These are phyloP conservation scores for Lordiphosa clarofinis DNA, from an alignment of 1,140 invertebrate species.

Conservation along the genomic window DNA sequence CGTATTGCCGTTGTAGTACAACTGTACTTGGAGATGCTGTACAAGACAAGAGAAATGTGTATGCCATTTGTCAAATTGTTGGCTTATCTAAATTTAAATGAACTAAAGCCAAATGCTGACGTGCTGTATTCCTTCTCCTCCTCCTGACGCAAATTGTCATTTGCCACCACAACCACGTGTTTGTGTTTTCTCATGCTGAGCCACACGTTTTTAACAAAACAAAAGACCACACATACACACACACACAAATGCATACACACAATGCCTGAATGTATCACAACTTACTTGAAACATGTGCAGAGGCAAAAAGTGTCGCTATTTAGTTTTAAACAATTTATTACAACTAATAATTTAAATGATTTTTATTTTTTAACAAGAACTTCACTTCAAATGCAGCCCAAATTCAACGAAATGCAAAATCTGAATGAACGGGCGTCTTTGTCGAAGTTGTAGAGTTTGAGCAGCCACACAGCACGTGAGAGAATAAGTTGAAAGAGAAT, in stretches of 20 bases:
- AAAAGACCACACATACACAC: conserved; percentile 9
- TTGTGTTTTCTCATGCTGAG: conserved; percentile 3
- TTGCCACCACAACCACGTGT: conserved; percentile 51
- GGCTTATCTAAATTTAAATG: conserved; percentile 63
- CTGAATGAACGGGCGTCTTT: conserved; percentile 51
- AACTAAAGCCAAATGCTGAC: conserved; percentile 50
- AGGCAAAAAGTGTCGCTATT: conserved; percentile 41
- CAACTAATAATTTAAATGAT: conserved; percentile 17
- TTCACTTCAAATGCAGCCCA: conserved; percentile 46
- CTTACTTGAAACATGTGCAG: conserved; percentile 68
- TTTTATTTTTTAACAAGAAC: conserved; percentile 10
- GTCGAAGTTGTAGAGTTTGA: conserved; percentile 45
- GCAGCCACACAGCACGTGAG: conserved; percentile 1
- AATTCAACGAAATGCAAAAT: conserved; percentile 61
- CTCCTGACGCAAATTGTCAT: conserved; percentile 37
- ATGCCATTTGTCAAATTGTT: conserved; percentile 60
- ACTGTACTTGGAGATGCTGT: conserved; percentile 55
- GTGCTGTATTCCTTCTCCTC: conserved; percentile 30
- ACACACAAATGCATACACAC: conserved; percentile 5
- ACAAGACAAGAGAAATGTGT: conserved; percentile 28
- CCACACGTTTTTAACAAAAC: conserved; percentile 44
- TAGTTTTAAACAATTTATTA: conserved; percentile 20
- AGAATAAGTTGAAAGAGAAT: conserved; percentile 9
- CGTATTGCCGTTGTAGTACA: too few species aligned
- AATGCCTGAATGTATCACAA: conserved; percentile 12